Evolutionary conservation across 2,888 invertebrate species (phyloP).

Genomic region (Stramonita haemastoma): DNA sequence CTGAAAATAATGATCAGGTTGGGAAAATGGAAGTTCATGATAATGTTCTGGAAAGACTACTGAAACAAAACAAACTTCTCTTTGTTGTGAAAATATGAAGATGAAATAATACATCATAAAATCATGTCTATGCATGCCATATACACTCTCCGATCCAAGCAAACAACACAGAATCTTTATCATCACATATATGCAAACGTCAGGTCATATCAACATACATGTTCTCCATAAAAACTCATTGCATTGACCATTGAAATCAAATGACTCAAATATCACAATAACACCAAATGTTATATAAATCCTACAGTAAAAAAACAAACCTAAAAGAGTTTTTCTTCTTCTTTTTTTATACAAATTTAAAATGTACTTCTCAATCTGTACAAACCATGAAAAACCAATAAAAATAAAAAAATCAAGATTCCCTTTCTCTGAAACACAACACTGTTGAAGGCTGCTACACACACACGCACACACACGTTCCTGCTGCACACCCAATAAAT

Average conservation of each 20-base stretch:
- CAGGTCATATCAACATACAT: not conserved
- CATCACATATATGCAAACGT: not conserved
- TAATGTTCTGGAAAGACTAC: not conserved
- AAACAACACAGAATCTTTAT: not conserved
- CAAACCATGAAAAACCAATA: not conserved
- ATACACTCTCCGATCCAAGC: not conserved
- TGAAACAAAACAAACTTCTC: not conserved
- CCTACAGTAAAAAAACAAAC: not conserved
- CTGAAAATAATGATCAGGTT: not conserved
- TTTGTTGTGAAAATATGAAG: not conserved
- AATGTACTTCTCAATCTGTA: not conserved
- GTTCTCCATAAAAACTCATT: not conserved
- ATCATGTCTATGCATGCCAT: too few species aligned
- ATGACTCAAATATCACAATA: slow-evolving; percentile 17
- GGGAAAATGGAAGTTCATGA: not conserved
- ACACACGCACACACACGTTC: not conserved
- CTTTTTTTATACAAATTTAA: not conserved
- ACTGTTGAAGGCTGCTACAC: too few species aligned
- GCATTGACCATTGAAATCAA: not conserved
- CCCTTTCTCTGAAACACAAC: not conserved
- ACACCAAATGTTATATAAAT: not conserved
- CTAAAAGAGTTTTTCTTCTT: too few species aligned
- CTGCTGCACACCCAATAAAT: not conserved
- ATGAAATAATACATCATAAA: too few species aligned
- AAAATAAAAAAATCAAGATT: not conserved